Percentiles rank a stretch among this genome's conserved stretches.
Evolutionary conservation across 2,888 invertebrate genomes (phyloP).

Genomic region (Conistra vaccinii): DNA sequence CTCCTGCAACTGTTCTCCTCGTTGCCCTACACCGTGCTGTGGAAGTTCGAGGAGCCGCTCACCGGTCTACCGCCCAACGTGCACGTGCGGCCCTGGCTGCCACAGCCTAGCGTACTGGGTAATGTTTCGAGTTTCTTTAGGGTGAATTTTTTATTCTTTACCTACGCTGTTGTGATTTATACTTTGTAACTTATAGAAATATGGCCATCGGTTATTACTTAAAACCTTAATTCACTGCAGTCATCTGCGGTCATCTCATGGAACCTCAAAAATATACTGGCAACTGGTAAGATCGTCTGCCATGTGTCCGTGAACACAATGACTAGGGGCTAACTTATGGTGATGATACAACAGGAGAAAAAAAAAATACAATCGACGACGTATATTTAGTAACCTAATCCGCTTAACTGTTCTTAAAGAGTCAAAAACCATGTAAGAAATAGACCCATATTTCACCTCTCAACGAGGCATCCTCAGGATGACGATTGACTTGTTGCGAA

Average conservation of each 20-base stretch:
- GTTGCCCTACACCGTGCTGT: slow-evolving; percentile 83
- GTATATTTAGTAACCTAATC: no score
- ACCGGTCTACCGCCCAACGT: slow-evolving; percentile 82
- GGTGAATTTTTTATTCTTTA: background rate
- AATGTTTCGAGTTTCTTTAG: background rate
- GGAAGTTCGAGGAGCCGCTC: slow-evolving; percentile 87
- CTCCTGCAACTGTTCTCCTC: slow-evolving; percentile 73
- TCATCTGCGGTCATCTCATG: background rate
- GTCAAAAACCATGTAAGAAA: no score
- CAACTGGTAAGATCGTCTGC: background rate
- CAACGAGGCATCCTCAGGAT: no score
- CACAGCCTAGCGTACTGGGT: slow-evolving; percentile 89
- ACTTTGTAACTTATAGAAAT: background rate
- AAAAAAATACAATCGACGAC: no score
- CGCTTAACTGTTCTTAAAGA: no score
- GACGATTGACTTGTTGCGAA: no score
- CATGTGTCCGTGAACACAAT: background rate
- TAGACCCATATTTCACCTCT: no score
- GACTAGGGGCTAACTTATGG: background rate
- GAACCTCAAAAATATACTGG: background rate
- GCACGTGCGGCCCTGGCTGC: slow-evolving; percentile 87
- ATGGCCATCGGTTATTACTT: background rate
- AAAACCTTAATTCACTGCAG: background rate
- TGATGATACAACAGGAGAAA: background rate
- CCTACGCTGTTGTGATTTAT: background rate